Evolutionary conservation across 1,140 invertebrate species (phyloP).

Genomic region (Drosophila pandora): DNA sequence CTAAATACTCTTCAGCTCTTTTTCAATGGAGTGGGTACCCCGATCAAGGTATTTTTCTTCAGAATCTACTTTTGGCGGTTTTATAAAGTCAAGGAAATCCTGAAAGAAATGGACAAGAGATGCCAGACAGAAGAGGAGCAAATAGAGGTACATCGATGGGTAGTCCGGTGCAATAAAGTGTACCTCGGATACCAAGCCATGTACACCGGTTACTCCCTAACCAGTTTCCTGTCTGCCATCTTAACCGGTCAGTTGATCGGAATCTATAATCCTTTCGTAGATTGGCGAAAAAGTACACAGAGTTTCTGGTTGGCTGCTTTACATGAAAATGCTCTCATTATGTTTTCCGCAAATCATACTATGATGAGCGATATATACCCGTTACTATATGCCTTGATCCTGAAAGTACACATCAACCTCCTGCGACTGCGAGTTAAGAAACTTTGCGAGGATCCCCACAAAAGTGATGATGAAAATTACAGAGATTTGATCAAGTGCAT

Average conservation of each 20-base stretch:
- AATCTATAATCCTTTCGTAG: neutral
- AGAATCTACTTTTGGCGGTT: neutral
- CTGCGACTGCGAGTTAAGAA: slow-evolving; percentile 24
- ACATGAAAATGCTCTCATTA: neutral
- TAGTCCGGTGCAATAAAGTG: neutral
- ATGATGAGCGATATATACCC: slow-evolving; percentile 27
- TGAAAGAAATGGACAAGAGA: neutral
- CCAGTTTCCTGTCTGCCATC: neutral
- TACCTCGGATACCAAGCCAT: neutral
- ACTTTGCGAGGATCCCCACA: slow-evolving; percentile 28
- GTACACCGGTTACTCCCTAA: neutral
- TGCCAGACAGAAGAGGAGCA: neutral
- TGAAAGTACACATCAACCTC: slow-evolving; percentile 36
- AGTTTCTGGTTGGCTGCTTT: neutral
- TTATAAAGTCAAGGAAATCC: neutral
- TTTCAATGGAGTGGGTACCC: neutral
- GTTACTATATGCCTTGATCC: slow-evolving; percentile 16
- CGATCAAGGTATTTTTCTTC: neutral
- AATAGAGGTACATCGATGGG: neutral
- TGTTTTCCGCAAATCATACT: neutral
- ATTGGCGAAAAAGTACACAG: neutral
- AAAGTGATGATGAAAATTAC: slow-evolving; percentile 24
- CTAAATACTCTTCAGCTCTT: neutral
- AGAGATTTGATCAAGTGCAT: slow-evolving; percentile 47
- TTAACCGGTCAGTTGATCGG: neutral